Conservation (phyloP, 2,797 vertebrate species). For the Myotis vivesi region DNA sequence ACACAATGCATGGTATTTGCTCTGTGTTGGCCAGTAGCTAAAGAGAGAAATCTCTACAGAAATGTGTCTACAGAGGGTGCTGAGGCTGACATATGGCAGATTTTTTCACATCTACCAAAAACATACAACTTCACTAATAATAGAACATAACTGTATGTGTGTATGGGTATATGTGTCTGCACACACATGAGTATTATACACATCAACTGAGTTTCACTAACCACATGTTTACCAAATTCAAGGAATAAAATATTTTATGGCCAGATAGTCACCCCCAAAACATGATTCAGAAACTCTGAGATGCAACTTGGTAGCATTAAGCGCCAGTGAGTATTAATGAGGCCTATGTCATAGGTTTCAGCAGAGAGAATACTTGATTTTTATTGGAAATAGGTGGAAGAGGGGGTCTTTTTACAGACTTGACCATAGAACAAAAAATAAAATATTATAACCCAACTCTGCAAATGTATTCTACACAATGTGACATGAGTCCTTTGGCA, state of each 20-base stretch:
- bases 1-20: conserved; percentile 3
- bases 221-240: conserved; percentile 5
- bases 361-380: background rate
- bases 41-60: background rate
- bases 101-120: conserved; percentile 13
- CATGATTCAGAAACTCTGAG: background rate
- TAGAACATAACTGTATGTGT: background rate
- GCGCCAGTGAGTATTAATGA: background rate
- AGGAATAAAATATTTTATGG: background rate
- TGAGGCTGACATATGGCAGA: background rate
- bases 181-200: background rate
- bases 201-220: background rate
- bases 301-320: background rate
- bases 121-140: background rate
- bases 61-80: background rate
- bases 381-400: background rate
- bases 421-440: background rate
- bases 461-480: background rate
- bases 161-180: background rate
- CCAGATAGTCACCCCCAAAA: background rate
- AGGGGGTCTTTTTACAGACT: background rate
- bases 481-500: background rate
- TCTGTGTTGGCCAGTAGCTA: conserved; percentile 9
- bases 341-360: background rate
- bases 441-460: background rate